Base-by-base conservation (phyloP, 2,797 vertebrate genomes). In the Peromyscus aztecus region DNA sequence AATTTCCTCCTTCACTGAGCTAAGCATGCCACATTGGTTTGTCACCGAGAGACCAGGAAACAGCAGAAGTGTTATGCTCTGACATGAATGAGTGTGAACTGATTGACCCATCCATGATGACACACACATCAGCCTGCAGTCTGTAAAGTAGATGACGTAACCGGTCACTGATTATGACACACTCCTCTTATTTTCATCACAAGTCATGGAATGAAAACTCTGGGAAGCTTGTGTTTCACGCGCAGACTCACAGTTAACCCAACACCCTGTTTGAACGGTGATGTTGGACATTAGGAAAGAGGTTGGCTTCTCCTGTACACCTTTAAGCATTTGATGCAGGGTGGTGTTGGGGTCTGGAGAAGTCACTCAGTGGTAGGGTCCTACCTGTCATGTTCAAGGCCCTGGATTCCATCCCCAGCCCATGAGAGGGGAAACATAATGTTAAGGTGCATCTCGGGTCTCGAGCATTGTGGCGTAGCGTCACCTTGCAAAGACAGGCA, bases 401-500 rank as follows among this genome's bases (percentile, higher is more conserved):
- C 40, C 65, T 89, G 19, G 63, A 4, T 90, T 90, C 75, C n/a
- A 24, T 73, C 31, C 17, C 55, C 14, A 63, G 24, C 43, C 43
- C 13, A 13, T 2, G 19, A 75, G 55, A 65, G 11, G 34, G 49
- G n/a, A 76, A 34, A 17, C 9, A 8, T 75, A 59, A 61, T 57
- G 69, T 43, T 75, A 89, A 34, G 69, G 12, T 61, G 29, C 52
- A 88, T 61, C 46, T 89, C 83, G 83, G 43, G 21, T 59, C 46
- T 82, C 17, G 49, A 77, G 27, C 29, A 52, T 88, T 89, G 46
- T 90, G 9, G 3, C 61, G 89, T 90, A 88, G 63, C 7, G 29
- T 94, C 57, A 88, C 61, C 69, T 59, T 83, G n/a, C 83, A 90
- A 88, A 96, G 86, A 59, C 8, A 61, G 14, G 65, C 59, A 55